phyloP scores from a whole-genome alignment of 2,797 vertebrate species.

The Malurus splendens region DNA sequence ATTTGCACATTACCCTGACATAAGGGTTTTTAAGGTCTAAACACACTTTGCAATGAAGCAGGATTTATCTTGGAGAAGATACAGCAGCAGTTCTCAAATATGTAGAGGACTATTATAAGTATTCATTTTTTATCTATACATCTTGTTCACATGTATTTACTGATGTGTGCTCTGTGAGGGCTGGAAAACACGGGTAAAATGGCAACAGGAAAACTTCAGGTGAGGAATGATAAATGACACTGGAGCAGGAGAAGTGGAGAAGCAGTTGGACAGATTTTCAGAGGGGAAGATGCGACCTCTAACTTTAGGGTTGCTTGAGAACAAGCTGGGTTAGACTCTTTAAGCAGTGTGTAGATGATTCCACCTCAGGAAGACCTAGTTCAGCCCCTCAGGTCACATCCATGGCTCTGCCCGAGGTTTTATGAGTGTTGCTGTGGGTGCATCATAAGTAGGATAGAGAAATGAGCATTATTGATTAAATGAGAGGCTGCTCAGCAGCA shows the following conservation, averaged over 20 bases:
- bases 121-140: neutral
- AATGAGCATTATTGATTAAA: neutral
- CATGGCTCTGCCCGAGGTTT: neutral
- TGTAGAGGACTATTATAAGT: neutral
- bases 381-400: neutral
- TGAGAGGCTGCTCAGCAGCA: neutral
- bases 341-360: neutral
- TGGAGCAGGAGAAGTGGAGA: neutral
- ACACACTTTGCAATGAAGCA: neutral
- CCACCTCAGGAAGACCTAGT: neutral
- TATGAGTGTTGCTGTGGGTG: neutral
- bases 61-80: neutral
- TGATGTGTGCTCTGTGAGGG: neutral
- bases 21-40: neutral
- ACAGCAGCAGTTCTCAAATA: neutral
- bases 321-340: neutral
- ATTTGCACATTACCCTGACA: neutral
- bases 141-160: neutral
- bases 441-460: neutral
- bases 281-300: neutral
- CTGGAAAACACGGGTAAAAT: neutral
- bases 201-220: neutral
- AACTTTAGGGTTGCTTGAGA: neutral
- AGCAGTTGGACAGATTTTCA: neutral
- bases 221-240: neutral